These are phyloP conservation scores for Halictus rubicundus DNA, from an alignment of 1,140 invertebrate species.

Conservation along the genomic window DNA sequence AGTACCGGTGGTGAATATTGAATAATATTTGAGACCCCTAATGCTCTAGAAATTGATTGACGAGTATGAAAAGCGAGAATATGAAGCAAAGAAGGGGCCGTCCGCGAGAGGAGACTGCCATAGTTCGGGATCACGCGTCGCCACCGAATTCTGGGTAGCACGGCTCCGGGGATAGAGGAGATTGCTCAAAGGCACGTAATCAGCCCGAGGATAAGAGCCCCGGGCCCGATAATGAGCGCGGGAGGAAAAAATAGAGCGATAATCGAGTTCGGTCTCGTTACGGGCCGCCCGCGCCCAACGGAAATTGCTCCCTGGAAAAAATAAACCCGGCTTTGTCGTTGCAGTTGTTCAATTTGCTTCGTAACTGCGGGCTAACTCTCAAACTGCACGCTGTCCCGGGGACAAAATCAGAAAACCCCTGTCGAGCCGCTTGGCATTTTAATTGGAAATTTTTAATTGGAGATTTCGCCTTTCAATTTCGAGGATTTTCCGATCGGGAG, in stretches of 20 bases:
- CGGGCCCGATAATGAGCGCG: background rate
- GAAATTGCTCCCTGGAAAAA: constrained; percentile 13
- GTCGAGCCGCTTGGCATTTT: no score
- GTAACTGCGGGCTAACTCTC: background rate
- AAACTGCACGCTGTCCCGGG: background rate
- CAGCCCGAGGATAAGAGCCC: background rate
- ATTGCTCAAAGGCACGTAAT: constrained; percentile 34
- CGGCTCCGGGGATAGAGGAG: background rate
- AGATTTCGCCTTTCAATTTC: no score
- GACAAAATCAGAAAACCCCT: background rate
- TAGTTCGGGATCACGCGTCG: background rate
- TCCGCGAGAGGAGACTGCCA: background rate
- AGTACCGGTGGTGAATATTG: no score
- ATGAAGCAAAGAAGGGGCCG: background rate
- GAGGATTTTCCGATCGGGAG: no score
- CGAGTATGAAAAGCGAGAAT: no score
- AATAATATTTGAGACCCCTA: no score
- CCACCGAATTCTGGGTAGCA: background rate
- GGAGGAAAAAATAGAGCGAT: constrained; percentile 18
- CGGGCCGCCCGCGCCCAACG: background rate
- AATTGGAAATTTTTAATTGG: no score
- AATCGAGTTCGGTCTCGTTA: constrained; percentile 8
- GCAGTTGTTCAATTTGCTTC: constrained; percentile 30
- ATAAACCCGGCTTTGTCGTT: constrained; percentile 27
- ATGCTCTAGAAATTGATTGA: no score